Evolutionary conservation across 2,888 invertebrate genomes (phyloP).

Genomic region (Pogonocherus hispidulus): DNA sequence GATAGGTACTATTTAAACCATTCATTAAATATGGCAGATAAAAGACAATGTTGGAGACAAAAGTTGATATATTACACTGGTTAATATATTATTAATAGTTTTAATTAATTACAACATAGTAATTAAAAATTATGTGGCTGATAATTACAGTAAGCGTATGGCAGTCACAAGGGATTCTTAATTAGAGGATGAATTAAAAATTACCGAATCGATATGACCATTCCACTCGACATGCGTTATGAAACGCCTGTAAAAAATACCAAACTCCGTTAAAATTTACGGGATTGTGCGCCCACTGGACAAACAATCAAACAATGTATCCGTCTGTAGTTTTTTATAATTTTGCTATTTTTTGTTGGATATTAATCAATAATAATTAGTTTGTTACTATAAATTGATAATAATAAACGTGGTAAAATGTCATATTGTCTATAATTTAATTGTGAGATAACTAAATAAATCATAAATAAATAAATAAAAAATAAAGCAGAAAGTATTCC

Average conservation of each 20-base stretch:
- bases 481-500: too few species aligned
- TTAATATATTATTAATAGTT: neutral
- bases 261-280: neutral
- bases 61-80: neutral
- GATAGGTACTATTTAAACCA: too few species aligned
- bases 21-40: neutral
- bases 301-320: too few species aligned
- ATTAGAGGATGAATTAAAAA: constrained; percentile 1
- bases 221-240: neutral
- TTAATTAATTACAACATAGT: neutral
- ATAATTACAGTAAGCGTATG: neutral
- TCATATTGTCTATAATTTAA: too few species aligned
- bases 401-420: too few species aligned
- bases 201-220: neutral
- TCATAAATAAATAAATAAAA: too few species aligned
- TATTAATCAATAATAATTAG: too few species aligned
- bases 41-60: neutral
- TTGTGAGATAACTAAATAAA: too few species aligned
- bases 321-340: too few species aligned
- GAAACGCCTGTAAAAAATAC: neutral
- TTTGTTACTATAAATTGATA: too few species aligned
- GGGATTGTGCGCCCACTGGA: too few species aligned
- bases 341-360: too few species aligned
- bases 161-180: neutral
- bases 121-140: neutral